phyloP scores from a whole-genome alignment of 2,797 vertebrate species.

The Forpus xanthops region DNA sequence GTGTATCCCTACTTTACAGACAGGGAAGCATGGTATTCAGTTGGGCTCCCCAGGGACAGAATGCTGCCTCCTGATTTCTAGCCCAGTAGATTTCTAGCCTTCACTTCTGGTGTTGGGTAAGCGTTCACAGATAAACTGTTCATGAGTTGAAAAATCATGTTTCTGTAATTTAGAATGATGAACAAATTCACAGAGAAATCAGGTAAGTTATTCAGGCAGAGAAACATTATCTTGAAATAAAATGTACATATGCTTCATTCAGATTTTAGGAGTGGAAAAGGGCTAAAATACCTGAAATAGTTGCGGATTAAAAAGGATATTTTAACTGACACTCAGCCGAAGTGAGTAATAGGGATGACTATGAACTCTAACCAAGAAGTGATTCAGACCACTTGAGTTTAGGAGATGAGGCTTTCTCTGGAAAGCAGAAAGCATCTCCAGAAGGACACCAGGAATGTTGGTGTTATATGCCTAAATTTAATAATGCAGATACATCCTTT shows the following conservation, averaged over 20 bases:
- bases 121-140: not conserved
- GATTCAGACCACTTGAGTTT: not conserved
- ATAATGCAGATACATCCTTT: not conserved
- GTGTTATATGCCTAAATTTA: not conserved
- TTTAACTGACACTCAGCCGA: not conserved
- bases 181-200: not conserved
- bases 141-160: not conserved
- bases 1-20: not conserved
- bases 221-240: not conserved
- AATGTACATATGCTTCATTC: fast-evolving
- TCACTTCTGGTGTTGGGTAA: not conserved
- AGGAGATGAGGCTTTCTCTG: not conserved
- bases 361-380: not conserved
- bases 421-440: not conserved
- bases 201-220: not conserved
- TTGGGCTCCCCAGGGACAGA: not conserved
- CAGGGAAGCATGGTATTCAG: not conserved
- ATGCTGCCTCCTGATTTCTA: not conserved
- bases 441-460: not conserved
- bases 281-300: not conserved
- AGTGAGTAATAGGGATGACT: not conserved
- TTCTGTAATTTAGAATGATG: not conserved
- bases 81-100: not conserved
- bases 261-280: not conserved
- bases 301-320: not conserved